Evolutionary conservation across 2,113 vertebrate species (phyloP).

Genomic region (Siniperca knerii): DNA sequence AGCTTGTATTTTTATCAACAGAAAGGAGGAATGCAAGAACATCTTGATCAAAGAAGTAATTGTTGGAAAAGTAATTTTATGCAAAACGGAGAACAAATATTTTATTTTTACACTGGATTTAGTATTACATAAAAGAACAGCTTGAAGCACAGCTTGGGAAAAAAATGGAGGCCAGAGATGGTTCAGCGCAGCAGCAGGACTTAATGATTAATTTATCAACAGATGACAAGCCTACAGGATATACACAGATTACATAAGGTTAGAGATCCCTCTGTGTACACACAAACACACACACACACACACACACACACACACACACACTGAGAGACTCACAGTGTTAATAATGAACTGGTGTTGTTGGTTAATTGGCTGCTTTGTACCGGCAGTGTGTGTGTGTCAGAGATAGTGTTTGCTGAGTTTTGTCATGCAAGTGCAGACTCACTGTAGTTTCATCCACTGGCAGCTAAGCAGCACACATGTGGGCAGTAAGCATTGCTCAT

Average conservation of each 20-base stretch:
- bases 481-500: slow-evolving; percentile 12
- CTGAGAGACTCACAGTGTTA: slow-evolving; percentile 39
- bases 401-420: slow-evolving; percentile 23
- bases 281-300: slow-evolving; percentile 47
- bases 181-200: slow-evolving; percentile 63
- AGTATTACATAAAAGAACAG: slow-evolving; percentile 63
- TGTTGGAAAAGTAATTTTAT: background rate
- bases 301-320: slow-evolving; percentile 36
- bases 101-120: slow-evolving; percentile 6
- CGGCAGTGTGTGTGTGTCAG: slow-evolving; percentile 3
- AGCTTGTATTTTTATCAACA: background rate
- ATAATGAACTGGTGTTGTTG: slow-evolving; percentile 53
- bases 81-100: background rate
- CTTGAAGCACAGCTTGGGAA: slow-evolving; percentile 68
- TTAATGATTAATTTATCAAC: slow-evolving; percentile 77
- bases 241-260: slow-evolving; percentile 71
- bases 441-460: background rate
- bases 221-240: slow-evolving; percentile 73
- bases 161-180: slow-evolving; percentile 45
- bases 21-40: background rate
- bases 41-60: background rate
- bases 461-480: slow-evolving; percentile 14
- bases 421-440: slow-evolving; percentile 5
- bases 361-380: slow-evolving; percentile 52
- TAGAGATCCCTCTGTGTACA: slow-evolving; percentile 53